Evolutionary conservation across 2,888 invertebrate genomes (phyloP), one percentile per base, ranked within the genome.

Genomic region (Lepidocyrtinus sp.): DNA sequence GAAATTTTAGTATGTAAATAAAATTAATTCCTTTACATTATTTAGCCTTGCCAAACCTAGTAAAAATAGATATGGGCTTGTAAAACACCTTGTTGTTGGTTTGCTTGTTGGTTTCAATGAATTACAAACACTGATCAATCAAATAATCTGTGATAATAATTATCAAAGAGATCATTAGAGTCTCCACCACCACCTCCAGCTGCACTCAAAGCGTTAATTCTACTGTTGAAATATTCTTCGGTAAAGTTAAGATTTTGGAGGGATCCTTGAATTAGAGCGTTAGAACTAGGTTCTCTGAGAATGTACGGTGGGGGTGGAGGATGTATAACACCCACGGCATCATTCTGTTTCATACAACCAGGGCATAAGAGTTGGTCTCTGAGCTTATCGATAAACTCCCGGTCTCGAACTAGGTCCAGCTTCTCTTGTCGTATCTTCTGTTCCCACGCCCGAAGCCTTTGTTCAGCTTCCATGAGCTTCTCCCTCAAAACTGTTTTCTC

Each of bases 281-380:
- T n/a, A n/a, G n/a, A n/a, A n/a, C n/a, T 36, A 12, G 50, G 2
- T 12, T 50, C 50, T 15, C 17, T 15, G 0, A 59, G 59, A 25
- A 68, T 62, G 15, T 75, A 75, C 15, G 75, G 75, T 22, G 69
- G 75, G 0, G 62, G 45, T 9, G 62, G 62, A 25, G 67, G 67
- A 50, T 50, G 50, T 1, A 75, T 19, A 0, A 59, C 63, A 12
- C 45, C 67, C 7, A 45, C 27, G 17, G 67, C n/a, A 17, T 75
- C 64, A 26, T 75, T 69, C 25, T 61, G 70, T 64, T 75, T 80
- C 22, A 84, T 50, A 45, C 86, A 86, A 1, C 83, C 83, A 5
- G 86, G 85, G 69, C 86, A 86, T 9, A 86, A 76, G 0, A 83
- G 59, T 70, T 86, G 86, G 21, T 82, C 83, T 12, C 84, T 63